These are phyloP conservation scores for Solen grandis DNA, from an alignment of 1,140 invertebrate genomes.

Conservation along the genomic window DNA sequence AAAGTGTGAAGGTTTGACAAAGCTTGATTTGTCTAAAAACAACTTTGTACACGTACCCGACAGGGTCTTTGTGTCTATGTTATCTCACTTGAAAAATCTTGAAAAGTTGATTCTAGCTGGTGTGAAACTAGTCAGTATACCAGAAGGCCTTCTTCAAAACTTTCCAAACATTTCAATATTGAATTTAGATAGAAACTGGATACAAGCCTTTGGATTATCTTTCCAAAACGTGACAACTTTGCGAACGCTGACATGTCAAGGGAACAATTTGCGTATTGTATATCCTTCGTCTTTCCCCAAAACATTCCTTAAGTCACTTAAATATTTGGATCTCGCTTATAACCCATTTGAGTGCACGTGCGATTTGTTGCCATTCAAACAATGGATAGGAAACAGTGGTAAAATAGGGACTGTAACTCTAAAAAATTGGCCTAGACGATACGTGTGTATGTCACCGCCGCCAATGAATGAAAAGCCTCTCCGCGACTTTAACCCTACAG, in stretches of 20 bases:
- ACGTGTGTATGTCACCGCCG: not conserved
- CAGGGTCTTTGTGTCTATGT: not conserved
- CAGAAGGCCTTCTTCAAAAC: not conserved
- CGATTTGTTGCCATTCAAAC: constrained; percentile 10
- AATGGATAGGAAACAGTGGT: not conserved
- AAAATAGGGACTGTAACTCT: constrained; percentile 1
- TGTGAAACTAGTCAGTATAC: not conserved
- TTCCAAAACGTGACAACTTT: not conserved
- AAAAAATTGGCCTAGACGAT: constrained; percentile 6
- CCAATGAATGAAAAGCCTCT: not conserved
- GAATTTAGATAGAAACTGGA: not conserved
- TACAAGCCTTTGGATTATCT: not conserved
- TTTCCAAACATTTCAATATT: not conserved
- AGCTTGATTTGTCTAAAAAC: constrained; percentile 23
- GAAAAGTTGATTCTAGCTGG: not conserved
- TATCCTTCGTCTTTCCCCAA: not conserved
- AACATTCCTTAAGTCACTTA: not conserved
- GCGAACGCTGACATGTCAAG: not conserved
- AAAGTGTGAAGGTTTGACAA: not conserved
- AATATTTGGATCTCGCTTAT: constrained; percentile 6
- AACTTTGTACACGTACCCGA: not conserved
- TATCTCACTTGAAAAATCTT: not conserved
- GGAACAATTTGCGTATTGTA: not conserved
- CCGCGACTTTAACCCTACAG: not conserved
- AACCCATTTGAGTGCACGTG: constrained; percentile 12